phyloP scores from a whole-genome alignment of 2,888 invertebrate species.

The Drosophila affinis region DNA sequence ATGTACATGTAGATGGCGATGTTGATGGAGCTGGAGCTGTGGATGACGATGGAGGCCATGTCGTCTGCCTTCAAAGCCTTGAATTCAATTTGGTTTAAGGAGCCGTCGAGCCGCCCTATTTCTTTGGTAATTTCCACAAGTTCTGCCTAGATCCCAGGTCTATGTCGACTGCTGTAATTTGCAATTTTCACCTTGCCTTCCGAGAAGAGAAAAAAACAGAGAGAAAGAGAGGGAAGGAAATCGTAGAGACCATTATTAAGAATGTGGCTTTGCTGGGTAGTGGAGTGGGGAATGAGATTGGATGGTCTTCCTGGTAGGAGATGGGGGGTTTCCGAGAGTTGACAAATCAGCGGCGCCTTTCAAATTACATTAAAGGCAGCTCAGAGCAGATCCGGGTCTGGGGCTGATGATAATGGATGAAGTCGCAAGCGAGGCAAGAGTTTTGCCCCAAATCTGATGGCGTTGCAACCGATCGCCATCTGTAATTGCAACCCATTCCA shows the following conservation, averaged over 20 bases:
- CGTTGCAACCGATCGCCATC: conserved; percentile 36
- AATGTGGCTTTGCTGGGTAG: conserved; percentile 1
- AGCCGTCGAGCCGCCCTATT: conserved; percentile 54
- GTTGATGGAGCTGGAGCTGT: neutral
- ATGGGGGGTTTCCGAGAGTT: conserved; percentile 38
- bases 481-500: conserved; percentile 42
- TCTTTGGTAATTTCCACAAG: conserved; percentile 51
- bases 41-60: conserved; percentile 28
- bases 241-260: conserved; percentile 64
- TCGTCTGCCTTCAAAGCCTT: conserved; percentile 55
- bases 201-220: neutral
- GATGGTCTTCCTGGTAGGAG: neutral
- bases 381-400: conserved; percentile 15
- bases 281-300: neutral
- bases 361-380: conserved; percentile 61
- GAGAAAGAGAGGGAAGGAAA: conserved; percentile 59
- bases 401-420: conserved; percentile 50
- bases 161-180: conserved; percentile 69
- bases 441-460: conserved; percentile 56
- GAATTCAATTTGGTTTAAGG: conserved; percentile 79
- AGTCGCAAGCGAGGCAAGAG: conserved; percentile 32
- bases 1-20: too few relatives aligned
- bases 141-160: conserved; percentile 49
- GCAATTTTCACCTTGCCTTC: conserved; percentile 77
- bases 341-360: conserved; percentile 71